A percentile compares a stretch with the other conserved stretches of the same genome.
Evolutionary conservation across 2,888 invertebrate genomes (phyloP).

Genomic region (Acrobasis suavella): DNA sequence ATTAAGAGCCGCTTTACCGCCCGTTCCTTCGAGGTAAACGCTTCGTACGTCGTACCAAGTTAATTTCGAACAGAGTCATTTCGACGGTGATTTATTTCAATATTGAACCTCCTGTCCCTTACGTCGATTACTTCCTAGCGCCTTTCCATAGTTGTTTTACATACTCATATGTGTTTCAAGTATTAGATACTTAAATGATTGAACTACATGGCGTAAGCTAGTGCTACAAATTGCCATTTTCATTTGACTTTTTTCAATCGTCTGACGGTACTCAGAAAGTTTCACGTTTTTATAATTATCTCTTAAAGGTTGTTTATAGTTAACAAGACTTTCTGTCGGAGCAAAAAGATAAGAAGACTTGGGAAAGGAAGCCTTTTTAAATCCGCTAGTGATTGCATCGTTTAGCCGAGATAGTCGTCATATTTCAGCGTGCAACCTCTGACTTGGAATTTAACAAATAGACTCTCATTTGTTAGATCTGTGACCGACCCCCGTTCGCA

Average conservation of each 20-base stretch:
- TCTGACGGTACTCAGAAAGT: conserved; percentile 3
- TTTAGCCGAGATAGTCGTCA: conserved; percentile 72
- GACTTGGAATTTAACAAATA: conserved; percentile 69
- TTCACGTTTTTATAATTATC: conserved; percentile 14
- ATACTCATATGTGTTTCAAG: neutral
- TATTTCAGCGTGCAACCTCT: conserved; percentile 69
- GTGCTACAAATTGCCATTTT: neutral
- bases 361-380: conserved; percentile 60
- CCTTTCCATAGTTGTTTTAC: conserved; percentile 18
- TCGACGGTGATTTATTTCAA: conserved; percentile 73
- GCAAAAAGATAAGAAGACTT: conserved; percentile 46
- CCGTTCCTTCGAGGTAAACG: conserved; percentile 69
- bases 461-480: conserved; percentile 57
- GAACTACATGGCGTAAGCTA: neutral
- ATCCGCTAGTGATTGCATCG: conserved; percentile 77
- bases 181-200: too few species aligned
- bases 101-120: conserved; percentile 59
- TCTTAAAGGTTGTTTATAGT: conserved; percentile 8
- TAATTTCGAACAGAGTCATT: conserved; percentile 76
- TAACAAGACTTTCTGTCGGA: conserved; percentile 23
- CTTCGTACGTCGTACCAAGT: conserved; percentile 60
- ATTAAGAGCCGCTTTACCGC: conserved; percentile 81
- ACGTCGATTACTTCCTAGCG: conserved; percentile 32
- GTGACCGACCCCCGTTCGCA: conserved; percentile 38
- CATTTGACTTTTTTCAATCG: conserved; percentile 4